phyloP scores from a whole-genome alignment of 1,140 invertebrate genomes.

The Pentalonia nigronervosa region DNA sequence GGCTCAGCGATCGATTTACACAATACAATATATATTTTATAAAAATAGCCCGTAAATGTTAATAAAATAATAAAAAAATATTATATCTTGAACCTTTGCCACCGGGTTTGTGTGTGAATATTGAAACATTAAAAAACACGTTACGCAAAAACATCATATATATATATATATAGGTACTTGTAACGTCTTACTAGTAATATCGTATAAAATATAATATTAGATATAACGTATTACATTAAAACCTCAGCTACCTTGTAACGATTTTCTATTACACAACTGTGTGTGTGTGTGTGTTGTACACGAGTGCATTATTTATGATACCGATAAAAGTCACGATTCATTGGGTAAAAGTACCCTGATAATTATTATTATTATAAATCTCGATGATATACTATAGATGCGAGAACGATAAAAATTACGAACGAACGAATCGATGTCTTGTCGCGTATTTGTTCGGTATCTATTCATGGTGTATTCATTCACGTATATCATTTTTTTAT shows the following conservation, averaged over 20 bases:
- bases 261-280: not conserved
- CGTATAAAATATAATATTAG: not conserved
- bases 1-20: not conserved
- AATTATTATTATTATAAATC: not conserved
- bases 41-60: too few species aligned
- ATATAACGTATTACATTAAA: not conserved
- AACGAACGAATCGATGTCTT: not conserved
- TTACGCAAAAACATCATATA: not conserved
- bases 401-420: not conserved
- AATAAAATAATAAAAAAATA: not conserved
- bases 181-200: not conserved
- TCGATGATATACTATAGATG: too few species aligned
- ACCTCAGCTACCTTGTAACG: not conserved
- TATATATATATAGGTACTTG: not conserved
- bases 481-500: not conserved
- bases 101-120: not conserved
- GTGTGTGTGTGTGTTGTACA: not conserved
- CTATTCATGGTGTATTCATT: not conserved
- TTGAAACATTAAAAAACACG: not conserved
- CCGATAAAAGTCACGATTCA: conserved; percentile 2
- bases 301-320: not conserved
- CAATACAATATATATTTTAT: not conserved
- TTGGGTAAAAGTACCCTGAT: not conserved
- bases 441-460: not conserved
- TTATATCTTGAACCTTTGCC: not conserved